Base-by-base conservation (phyloP, 92 coral and sea anemone genomes). In the Galaxea fascicularis region DNA sequence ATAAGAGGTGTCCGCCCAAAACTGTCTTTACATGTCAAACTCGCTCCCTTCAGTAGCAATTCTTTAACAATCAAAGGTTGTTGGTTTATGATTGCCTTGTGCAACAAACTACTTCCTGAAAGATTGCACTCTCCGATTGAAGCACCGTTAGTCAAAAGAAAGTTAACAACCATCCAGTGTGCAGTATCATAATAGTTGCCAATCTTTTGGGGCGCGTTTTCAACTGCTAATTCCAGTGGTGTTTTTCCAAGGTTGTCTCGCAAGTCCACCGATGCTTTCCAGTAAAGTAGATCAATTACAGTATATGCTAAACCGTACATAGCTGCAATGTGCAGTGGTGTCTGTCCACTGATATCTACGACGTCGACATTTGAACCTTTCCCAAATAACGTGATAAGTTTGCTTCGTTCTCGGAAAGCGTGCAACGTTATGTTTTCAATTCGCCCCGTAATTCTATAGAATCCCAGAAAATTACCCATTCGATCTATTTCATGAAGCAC, bases 251-350 rank as follows among this genome's bases (percentile, higher is more conserved):
- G 25, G n/a, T 74, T 49, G 18, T 90, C 90, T 18, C 35, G 16
- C 20, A 39, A 16, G 3, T 81, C 65, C 35, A 78, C 26, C 13
- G 68, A 73, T 25, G 82, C 84, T 0, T 80, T 73, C 4, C 22
- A 17, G 27, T 86, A 47, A 8, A 89, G 49, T 7, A 92, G 88
- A 56, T 69, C 78, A 28, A 46, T 58, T 4, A 82, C 77, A 1
- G 86, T 85, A 45, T 84, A 65, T 16, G 52, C 82, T 65, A 89
- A 66, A 10, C 89, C 95, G 18, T 85, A 75, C 17, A 16, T 13
- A 29, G 88, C 89, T 10, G 95, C 95, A 14, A 74, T 31, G 70
- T 92, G 95, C 77, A 92, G 65, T 12, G 87, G 75, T 3, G 93
- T 86, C 69, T 73, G 87, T 70, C 95, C 95, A 41, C 62, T n/a